These are phyloP conservation scores for Drosophila vallismaia DNA, from an alignment of 2,888 invertebrate species.

Conservation along the genomic window DNA sequence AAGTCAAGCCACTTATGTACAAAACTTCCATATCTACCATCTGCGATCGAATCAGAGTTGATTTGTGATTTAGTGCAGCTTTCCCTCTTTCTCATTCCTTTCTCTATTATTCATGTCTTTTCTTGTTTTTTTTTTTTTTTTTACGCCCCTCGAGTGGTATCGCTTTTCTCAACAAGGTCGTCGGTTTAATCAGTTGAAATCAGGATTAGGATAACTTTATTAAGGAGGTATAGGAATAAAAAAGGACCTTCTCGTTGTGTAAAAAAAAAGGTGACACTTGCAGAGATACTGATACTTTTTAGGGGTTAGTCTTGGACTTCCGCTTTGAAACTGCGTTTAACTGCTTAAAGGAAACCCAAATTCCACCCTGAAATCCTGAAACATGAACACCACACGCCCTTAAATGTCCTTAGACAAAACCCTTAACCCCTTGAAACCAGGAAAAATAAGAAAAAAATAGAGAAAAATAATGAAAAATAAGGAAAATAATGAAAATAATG, in stretches of 20 bases:
- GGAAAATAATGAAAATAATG: no score
- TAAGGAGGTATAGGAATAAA: conserved; percentile 41
- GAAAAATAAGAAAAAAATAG: not conserved
- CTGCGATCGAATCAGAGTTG: conserved; percentile 50
- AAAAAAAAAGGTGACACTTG: conserved; percentile 9
- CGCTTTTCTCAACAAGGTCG: conserved; percentile 68
- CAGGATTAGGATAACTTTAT: conserved; percentile 74
- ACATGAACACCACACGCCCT: conserved; percentile 25
- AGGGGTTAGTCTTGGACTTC: conserved; percentile 61
- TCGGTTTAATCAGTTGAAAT: conserved; percentile 63
- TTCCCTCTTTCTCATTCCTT: conserved; percentile 42
- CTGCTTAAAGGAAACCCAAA: conserved; percentile 7
- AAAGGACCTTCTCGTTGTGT: conserved; percentile 2
- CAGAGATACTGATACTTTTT: conserved; percentile 31
- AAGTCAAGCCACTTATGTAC: conserved; percentile 16
- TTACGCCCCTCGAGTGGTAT: conserved; percentile 24
- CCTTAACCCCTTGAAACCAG: conserved; percentile 10
- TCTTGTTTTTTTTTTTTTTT: not conserved
- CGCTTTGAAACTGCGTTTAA: conserved; percentile 15
- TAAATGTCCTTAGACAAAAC: not conserved
- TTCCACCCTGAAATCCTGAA: conserved; percentile 52
- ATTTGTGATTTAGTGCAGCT: conserved; percentile 63
- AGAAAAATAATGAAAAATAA: not conserved
- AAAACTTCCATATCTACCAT: conserved; percentile 8
- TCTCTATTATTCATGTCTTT: not conserved